Base-by-base conservation (phyloP, 2,888 invertebrate species). In the Celastrina argiolus region DNA sequence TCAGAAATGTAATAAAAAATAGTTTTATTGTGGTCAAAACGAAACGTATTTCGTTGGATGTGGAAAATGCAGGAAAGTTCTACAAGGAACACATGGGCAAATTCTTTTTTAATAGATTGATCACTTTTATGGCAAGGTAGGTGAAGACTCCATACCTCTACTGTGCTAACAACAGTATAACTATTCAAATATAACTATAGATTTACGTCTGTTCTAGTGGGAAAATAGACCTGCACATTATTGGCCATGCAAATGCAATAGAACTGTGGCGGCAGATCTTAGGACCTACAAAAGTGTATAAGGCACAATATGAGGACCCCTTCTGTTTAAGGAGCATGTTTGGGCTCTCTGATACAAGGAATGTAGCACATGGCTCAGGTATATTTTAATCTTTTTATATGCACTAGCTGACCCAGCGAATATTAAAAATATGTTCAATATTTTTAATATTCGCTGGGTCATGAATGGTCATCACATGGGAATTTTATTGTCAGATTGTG, bases 321-420 rank as follows among this genome's bases (percentile, higher is more conserved):
- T 82, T 94, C 66, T 94, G 95, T 65, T 94, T 99, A 70, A 91
- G 99, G 74, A 97, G 97, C 1, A 90, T 92, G 78, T 97, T 95
- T 88, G 98, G 98, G 0, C 89, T 98, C 18, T 97, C 98, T 0
- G 99, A 99, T 81, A 98, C 99, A 0, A 93, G 98, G 75, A 99
- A 99, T 91, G 97, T 96, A 1, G 95, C 96, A 10, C 99, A 99
- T 88, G 98, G 98, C 16, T 98, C 98, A 80, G 97, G 97, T 95
- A 92, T 70, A 56, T 7, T n/a, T 64, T 61, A 63, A 10, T 31
- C 7, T 31, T 31, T 31, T 6, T 31, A 31, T 31, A 31, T 31
- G 1, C 31, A 31, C 5, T 2, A 2, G 4, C n/a, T n/a, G n/a
- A n/a, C n/a, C n/a, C n/a, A n/a, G n/a, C n/a, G n/a, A n/a, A n/a